Percentiles rank a stretch among this genome's conserved stretches.
Conservation (phyloP, 2,797 vertebrate genomes). For the Gorsachius magnificus region DNA sequence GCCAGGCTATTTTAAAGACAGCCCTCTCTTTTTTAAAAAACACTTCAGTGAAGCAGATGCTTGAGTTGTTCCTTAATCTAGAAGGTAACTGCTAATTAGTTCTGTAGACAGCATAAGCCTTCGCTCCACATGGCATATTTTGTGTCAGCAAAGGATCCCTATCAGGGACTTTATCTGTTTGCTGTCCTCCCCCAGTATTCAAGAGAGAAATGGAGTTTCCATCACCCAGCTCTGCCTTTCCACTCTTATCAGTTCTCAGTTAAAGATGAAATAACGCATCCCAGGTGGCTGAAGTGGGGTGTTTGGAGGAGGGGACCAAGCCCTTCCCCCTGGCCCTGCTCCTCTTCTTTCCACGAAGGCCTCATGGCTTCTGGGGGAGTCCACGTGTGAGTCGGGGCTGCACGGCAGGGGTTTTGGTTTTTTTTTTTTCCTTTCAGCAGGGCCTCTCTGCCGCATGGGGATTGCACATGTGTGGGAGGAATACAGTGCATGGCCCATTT, state of each 20-base stretch:
- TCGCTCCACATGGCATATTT: conserved; percentile 19
- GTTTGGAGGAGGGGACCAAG: neutral
- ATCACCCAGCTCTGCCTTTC: neutral
- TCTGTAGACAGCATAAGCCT: conserved; percentile 26
- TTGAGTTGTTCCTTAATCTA: conserved; percentile 29
- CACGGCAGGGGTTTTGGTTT: neutral
- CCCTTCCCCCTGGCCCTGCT: neutral
- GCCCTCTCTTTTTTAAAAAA: neutral
- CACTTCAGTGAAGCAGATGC: conserved; percentile 30
- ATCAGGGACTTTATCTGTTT: conserved; percentile 15
- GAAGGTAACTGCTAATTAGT: conserved; percentile 54
- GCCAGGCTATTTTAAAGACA: neutral
- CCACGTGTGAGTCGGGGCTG: neutral
- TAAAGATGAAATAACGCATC: neutral
- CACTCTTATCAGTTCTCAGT: neutral
- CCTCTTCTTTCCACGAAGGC: neutral
- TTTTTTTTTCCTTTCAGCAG: neutral
- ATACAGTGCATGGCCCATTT: conserved; percentile 27
- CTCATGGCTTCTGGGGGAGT: neutral
- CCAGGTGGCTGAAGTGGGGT: neutral
- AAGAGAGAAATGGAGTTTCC: neutral
- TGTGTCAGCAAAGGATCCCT: neutral
- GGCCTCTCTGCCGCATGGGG: neutral
- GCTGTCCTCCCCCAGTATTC: conserved; percentile 4
- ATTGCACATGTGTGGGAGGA: conserved; percentile 17